Evolutionary conservation across 1,140 invertebrate genomes (phyloP), one percentile per base, ranked within the genome.

Genomic region (Araneus ventricosus): DNA sequence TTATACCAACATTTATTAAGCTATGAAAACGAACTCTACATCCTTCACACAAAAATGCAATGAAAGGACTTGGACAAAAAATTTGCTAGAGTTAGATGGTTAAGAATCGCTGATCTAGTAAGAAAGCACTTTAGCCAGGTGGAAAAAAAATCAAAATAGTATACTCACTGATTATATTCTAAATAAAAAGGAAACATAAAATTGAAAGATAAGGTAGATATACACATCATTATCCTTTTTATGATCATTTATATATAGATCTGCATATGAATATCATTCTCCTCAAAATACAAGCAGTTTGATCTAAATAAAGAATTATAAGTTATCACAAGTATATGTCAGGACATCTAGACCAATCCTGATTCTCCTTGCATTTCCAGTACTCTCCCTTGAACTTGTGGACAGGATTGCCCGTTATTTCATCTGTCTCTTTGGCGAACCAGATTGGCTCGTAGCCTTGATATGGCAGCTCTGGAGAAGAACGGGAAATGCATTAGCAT

Each of bases 331-430:
- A 70, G 82, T 97, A 99, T 95, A 99, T 99, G 95, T 99, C 97
- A 34, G 99, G 99, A 96, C 99, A 99, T 94, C 95, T 96, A 41
- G 96, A 95, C 99, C 99, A 99, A 95, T 99, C 97, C 95, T 97
- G 97, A 93, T 96, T 97, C 94, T 97, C 96, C 96, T 99, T 99
- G 95, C 97, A 97, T 89, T 98, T 96, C 99, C 99, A 99, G 96
- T 99, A 99, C 94, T 97, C 97, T 92, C 97, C 97, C 93, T 97
- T 98, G 95, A 97, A 99, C 82, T 98, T 96, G 95, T 99, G 98
- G 92, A 98, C 97, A 92, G 98, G 96, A 94, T 97, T 97, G 67
- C 98, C 98, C 80, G 98, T 98, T 59, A 96, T 96, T 57, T 97
- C 96, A 95, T 99, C 98, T 94, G 97, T 97, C 94, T 97, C 96